A percentile compares a stretch with the other conserved stretches of the same genome.
These are phyloP conservation scores for Nemotelus pantherinus DNA, from an alignment of 2,888 invertebrate genomes.

Conservation along the genomic window DNA sequence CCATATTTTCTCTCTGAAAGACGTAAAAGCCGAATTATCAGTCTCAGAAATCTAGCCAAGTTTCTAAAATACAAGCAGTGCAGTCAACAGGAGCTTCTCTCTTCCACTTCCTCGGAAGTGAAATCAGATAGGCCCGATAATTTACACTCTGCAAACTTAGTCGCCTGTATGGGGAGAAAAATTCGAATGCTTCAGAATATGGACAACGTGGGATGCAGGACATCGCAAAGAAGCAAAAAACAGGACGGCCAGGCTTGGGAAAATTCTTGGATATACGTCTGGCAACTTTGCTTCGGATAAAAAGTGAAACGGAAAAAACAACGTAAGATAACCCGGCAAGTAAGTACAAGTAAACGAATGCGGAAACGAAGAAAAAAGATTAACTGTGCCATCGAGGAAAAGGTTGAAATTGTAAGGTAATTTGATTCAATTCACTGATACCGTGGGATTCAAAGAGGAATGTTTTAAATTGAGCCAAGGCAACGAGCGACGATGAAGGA, in stretches of 20 bases:
- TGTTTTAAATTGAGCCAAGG: no score
- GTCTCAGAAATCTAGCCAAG: conserved; percentile 25
- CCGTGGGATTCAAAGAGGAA: conserved; percentile 33
- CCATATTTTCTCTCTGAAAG: conserved; percentile 36
- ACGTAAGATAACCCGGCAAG: background rate
- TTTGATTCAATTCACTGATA: conserved; percentile 65
- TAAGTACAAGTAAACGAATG: conserved; percentile 31
- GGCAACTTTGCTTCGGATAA: background rate
- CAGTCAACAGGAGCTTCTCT: conserved; percentile 21
- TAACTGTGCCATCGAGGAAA: conserved; percentile 46
- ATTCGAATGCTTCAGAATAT: no score
- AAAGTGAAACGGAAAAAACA: conserved; percentile 24
- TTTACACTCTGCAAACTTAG: conserved; percentile 44
- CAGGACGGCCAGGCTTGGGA: background rate
- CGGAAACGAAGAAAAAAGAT: conserved; percentile 4
- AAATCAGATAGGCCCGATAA: conserved; percentile 42
- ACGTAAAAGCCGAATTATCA: conserved; percentile 35
- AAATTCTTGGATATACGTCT: conserved; percentile 11
- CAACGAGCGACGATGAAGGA: background rate
- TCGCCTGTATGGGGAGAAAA: background rate
- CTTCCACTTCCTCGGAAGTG: conserved; percentile 31
- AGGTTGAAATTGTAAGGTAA: conserved; percentile 65
- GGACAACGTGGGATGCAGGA: no score
- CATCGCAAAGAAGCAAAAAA: no score
- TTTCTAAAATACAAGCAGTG: background rate